Evolutionary conservation across 2,113 vertebrate species (phyloP).

Genomic region (Bufo bufo): DNA sequence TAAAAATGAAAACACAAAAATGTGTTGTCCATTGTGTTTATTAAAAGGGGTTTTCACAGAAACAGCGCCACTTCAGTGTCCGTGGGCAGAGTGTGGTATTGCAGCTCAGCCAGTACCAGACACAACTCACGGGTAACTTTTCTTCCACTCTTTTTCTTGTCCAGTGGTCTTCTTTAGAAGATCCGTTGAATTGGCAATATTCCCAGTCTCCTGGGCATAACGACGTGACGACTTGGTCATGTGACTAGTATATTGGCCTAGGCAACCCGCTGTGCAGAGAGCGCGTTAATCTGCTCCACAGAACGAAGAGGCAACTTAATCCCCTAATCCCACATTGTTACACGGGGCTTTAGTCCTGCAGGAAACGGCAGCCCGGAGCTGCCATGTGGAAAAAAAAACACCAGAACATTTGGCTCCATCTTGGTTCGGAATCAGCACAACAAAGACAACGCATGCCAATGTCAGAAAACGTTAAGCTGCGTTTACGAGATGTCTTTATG

Average conservation of each 20-base stretch:
- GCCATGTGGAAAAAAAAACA: constrained; percentile 37
- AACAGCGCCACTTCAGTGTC: no score
- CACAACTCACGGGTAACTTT: no score
- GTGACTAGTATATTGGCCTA: background rate
- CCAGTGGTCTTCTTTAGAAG: background rate
- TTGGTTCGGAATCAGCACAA: background rate
- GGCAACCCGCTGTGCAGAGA: background rate
- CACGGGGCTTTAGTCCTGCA: constrained; percentile 5
- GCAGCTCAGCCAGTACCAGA: no score
- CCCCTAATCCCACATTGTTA: constrained; percentile 50
- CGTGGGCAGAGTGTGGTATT: no score
- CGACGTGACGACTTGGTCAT: background rate
- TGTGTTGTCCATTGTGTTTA: no score
- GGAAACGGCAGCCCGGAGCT: background rate
- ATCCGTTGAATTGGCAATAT: background rate
- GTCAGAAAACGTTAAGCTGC: background rate
- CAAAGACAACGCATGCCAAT: constrained; percentile 11
- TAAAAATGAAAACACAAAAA: no score
- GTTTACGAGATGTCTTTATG: background rate
- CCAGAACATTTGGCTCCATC: constrained; percentile 26
- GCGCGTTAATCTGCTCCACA: constrained; percentile 1
- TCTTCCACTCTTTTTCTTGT: no score
- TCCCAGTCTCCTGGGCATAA: background rate
- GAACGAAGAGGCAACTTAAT: background rate
- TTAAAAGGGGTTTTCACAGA: no score